These are phyloP conservation scores for Dinoponera quadriceps DNA, from an alignment of 1,140 invertebrate species.

Conservation along the genomic window DNA sequence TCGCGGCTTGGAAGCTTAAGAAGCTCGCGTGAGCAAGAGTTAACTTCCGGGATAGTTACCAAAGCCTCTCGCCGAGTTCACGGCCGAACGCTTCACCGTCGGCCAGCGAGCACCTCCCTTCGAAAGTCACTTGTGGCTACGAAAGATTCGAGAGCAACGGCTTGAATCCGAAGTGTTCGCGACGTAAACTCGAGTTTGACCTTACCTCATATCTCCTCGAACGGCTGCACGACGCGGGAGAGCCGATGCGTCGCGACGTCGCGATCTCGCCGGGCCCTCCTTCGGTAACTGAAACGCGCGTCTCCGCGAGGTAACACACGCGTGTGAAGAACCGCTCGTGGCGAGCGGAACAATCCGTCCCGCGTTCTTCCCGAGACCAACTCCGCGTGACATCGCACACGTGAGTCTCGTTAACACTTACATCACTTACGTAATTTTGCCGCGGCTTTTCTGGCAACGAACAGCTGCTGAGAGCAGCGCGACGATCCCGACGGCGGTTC, in stretches of 20 bases:
- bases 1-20: slow-evolving; percentile 27
- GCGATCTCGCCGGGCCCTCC: background rate
- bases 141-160: slow-evolving; percentile 28
- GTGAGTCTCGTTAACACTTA: slow-evolving; percentile 74
- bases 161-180: background rate
- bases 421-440: slow-evolving; percentile 84
- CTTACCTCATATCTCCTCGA: slow-evolving; percentile 73
- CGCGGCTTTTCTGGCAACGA: slow-evolving; percentile 40
- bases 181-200: background rate
- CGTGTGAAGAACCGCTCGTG: background rate
- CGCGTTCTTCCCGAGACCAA: background rate
- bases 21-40: slow-evolving; percentile 47
- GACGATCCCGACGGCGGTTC: slow-evolving; percentile 52
- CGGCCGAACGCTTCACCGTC: slow-evolving; percentile 50
- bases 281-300: slow-evolving; percentile 43
- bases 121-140: slow-evolving; percentile 75
- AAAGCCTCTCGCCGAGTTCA: slow-evolving; percentile 73
- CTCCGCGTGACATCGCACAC: background rate
- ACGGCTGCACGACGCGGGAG: slow-evolving; percentile 15
- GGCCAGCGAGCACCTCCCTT: slow-evolving; percentile 63
- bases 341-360: slow-evolving; percentile 1
- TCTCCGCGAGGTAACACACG: slow-evolving; percentile 12
- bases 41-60: slow-evolving; percentile 80
- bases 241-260: background rate
- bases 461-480: slow-evolving; percentile 18